Base-by-base conservation (phyloP, 1,140 invertebrate species). In the Danaus melanippus region DNA sequence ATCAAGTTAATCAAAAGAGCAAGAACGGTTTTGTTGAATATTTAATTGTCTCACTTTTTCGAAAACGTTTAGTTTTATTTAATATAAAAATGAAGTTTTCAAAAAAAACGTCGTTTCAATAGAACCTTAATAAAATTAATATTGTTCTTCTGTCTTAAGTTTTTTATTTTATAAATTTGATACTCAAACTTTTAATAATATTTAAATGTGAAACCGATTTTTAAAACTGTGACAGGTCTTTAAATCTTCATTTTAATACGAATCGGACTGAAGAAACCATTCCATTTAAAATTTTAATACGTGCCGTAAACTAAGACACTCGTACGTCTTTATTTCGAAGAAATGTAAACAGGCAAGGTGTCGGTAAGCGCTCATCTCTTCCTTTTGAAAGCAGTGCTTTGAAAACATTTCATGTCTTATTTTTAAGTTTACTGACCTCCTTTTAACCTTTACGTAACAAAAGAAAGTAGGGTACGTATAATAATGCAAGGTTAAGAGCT, bases 341-440 rank as follows among this genome's bases (percentile, higher is more conserved):
- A 59, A 59, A 59, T 46, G 57, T 15, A 59, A 54, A 59, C 52
- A 59, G 43, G 10, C 57, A 42, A 54, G 52, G 57, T 59, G 57
- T 59, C 43, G 42, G 57, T 59, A 59, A 59, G 48, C 57, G 47
- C 47, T 59, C 57, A 59, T 59, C 57, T 54, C 47, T 54, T 47
- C 52, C 57, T 59, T 59, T 59, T 54, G 42, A 59, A 52, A 54
- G 50, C 47, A 54, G 46, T 50, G 47, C 57, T 59, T 54, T 43
- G 47, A 59, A 59, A 58, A 44, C 51, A 59, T 50, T 59, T 44
- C 57, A 54, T 50, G 47, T 40, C 51, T 59, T 59, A 59, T 59
- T 59, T 59, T 59, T 54, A 54, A 54, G 47, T 59, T 46, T 59
- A 45, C 51, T 59, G 57, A 42, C 42, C 52, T 39, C 41, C 39